Evolutionary conservation across 2,888 invertebrate species (phyloP).

Genomic region (Megastigmus dorsalis): DNA sequence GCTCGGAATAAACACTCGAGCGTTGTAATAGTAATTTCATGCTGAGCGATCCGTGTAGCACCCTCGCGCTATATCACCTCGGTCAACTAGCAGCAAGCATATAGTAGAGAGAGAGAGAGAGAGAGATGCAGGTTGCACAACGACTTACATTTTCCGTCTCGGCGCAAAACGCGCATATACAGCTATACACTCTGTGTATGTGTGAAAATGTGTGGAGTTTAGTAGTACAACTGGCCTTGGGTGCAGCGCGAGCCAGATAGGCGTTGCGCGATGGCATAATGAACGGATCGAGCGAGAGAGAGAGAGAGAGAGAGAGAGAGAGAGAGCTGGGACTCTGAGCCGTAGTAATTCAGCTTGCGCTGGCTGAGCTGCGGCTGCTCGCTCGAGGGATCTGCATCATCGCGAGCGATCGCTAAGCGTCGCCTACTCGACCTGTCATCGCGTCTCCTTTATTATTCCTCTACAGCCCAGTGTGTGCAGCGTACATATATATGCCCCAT

Average conservation of each 20-base stretch:
- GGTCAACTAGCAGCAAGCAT: constrained; percentile 47
- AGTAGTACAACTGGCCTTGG: constrained; percentile 72
- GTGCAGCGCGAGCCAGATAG: constrained; percentile 62
- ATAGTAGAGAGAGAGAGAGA: no score
- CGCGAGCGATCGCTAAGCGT: constrained; percentile 57
- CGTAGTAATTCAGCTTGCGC: no score
- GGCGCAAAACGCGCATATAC: background rate
- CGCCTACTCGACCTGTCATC: constrained; percentile 54
- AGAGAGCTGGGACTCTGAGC: no score
- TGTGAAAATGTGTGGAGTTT: no score
- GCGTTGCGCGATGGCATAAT: constrained; percentile 71
- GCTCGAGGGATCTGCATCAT: constrained; percentile 64
- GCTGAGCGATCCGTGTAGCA: constrained; percentile 62
- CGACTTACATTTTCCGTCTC: constrained; percentile 69
- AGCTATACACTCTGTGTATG: no score
- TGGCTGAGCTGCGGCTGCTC: no score
- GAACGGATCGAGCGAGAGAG: constrained; percentile 62
- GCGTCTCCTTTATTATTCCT: background rate
- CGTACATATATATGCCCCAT: no score
- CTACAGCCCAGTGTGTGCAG: no score
- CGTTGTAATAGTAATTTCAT: constrained; percentile 72
- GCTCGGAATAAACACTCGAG: constrained; percentile 70
- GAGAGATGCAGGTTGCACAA: constrained; percentile 69
- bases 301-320: no score
- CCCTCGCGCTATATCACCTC: constrained; percentile 59